Evolutionary conservation across 2,113 vertebrate species (phyloP), one percentile per base, ranked within the genome.

Genomic region (Rhinopithecus roxellana): DNA sequence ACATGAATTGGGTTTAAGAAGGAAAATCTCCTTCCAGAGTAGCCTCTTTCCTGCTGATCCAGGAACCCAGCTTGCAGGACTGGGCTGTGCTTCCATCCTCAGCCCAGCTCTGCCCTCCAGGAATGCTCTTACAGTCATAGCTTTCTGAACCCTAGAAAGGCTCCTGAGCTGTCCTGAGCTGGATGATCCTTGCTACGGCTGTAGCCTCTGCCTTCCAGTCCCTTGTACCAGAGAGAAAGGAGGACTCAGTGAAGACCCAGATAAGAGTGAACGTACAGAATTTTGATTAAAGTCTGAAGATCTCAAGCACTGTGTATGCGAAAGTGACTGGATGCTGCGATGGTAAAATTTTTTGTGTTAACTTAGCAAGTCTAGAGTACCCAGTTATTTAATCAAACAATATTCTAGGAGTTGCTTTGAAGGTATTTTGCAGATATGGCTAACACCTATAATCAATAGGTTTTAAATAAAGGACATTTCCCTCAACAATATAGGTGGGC

Each of bases 51-150:
- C 17, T n/a, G 22, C 43, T 35, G 48, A 11, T 13, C n/a, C 27
- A 3, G 12, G 38, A 72, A 35, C 8, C 27, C 3, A 17, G 32
- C 2, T 8, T 17, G 5, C 30, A 16, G 50, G 11, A 30, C 48
- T 18, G 55, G 27, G 32, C 48, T 12, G 2, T 48, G 11, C 14
- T 18, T 48, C 40, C 8, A 18, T 38, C 45, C 22, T 48, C 0
- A 13, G 25, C 40, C 52, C 38, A 27, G 14, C 7, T 30, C n/a
- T 38, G 1, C 20, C 30, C n/a, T 2, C 3, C 2, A 0, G n/a
- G 17, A 27, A 43, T 22, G 17, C 23, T 16, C 0, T 35, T 9
- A 72, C 3, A 35, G 27, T 2, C 64, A 35, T 13, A 14, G 1
- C 5, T 16, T 16, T 13, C 38, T 50, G n/a, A 7, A 3, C 14